A percentile compares a stretch with the other conserved stretches of the same genome.
These are phyloP conservation scores for Synergus umbraculus DNA, from an alignment of 2,888 invertebrate species.

Conservation along the genomic window DNA sequence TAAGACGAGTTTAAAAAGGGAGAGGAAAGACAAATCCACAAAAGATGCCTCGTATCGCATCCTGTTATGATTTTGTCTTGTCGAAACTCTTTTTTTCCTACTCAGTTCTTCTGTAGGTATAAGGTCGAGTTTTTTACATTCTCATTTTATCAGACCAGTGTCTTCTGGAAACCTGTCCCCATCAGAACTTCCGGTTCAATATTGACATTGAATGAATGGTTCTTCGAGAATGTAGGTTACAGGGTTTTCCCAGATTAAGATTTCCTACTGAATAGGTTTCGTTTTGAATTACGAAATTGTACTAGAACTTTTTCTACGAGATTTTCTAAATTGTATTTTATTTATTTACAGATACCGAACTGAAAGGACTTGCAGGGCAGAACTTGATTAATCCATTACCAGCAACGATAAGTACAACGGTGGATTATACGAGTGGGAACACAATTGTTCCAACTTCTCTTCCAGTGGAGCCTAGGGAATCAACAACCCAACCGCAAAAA, in stretches of 20 bases:
- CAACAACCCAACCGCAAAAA: conserved; percentile 54
- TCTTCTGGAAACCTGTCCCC: conserved; percentile 13
- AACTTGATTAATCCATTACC: conserved; percentile 65
- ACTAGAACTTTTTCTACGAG: not conserved
- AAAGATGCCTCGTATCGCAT: conserved; percentile 41
- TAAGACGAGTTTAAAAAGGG: conserved; percentile 19
- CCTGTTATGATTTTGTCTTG: conserved; percentile 37
- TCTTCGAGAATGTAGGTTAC: conserved; percentile 51
- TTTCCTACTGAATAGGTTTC: conserved; percentile 1
- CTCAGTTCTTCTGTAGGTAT: not conserved
- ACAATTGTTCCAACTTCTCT: conserved; percentile 33
- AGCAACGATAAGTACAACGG: not conserved
- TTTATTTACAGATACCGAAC: conserved; percentile 39
- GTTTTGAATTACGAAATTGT: conserved; percentile 18
- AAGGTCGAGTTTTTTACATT: conserved; percentile 26
- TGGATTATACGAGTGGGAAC: conserved; percentile 26
- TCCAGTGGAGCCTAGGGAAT: conserved; percentile 50
- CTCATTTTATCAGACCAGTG: conserved; percentile 32
- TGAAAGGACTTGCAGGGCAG: conserved; percentile 45
- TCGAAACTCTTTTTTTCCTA: conserved; percentile 10
- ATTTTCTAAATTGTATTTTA: conserved; percentile 1
- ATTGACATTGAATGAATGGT: conserved; percentile 68
- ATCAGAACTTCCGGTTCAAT: conserved; percentile 71
- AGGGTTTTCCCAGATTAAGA: conserved; percentile 10
- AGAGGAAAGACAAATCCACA: conserved; percentile 28